These are phyloP conservation scores for Silurus lanzhouensis DNA, from an alignment of 2,797 vertebrate genomes.

Conservation along the genomic window DNA sequence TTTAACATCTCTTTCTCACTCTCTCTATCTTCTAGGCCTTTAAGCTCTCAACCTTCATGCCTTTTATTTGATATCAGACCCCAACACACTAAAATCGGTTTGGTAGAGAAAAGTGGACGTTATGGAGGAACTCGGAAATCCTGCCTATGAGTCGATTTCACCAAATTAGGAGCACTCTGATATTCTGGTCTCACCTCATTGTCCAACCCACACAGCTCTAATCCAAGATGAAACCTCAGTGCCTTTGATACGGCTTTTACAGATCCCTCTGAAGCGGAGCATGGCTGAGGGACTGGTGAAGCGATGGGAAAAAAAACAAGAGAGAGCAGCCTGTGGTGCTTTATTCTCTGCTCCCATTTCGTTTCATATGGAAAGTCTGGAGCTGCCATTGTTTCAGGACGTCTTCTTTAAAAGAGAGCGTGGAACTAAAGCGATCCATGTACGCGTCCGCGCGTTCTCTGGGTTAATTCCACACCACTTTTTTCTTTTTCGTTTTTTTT, in stretches of 20 bases:
- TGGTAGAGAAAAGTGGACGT: not conserved
- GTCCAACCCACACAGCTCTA: constrained; percentile 48
- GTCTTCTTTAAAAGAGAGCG: constrained; percentile 39
- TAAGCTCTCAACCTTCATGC: constrained; percentile 10
- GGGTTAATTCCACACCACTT: constrained; percentile 49
- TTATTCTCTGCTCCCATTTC: constrained; percentile 22
- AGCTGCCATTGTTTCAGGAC: constrained; percentile 30
- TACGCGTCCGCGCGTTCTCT: constrained; percentile 61
- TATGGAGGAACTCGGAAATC: not conserved
- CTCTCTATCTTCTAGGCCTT: not conserved
- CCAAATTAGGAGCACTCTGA: constrained; percentile 2
- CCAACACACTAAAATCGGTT: constrained; percentile 1
- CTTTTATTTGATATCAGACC: constrained; percentile 5
- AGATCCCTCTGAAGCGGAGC: constrained; percentile 57
- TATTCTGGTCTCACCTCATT: constrained; percentile 1
- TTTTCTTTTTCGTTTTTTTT: constrained; percentile 23
- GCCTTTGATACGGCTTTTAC: constrained; percentile 66
- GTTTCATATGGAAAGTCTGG: constrained; percentile 25
- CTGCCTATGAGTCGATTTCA: not conserved
- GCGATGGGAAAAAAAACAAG: constrained; percentile 43
- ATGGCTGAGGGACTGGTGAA: constrained; percentile 46
- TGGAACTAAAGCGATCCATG: constrained; percentile 55
- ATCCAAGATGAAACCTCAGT: constrained; percentile 58
- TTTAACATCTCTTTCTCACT: not conserved
- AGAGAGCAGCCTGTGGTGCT: constrained; percentile 5